These are phyloP conservation scores for Enteromius radiatus DNA, from an alignment of 2,797 vertebrate species.

Conservation along the genomic window DNA sequence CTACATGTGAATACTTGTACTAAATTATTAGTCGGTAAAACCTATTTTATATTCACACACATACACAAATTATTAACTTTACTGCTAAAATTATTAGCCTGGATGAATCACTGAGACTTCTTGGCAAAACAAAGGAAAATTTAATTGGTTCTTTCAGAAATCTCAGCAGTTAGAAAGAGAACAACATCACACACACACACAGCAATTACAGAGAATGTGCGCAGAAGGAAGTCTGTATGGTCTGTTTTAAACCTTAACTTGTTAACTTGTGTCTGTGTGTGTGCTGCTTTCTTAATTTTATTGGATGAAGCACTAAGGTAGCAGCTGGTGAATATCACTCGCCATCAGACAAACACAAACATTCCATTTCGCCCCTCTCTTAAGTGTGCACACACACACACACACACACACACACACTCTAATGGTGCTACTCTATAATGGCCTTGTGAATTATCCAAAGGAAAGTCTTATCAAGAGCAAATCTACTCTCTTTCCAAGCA, in stretches of 20 bases:
- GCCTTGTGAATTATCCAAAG: conserved; percentile 14
- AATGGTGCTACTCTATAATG: background rate
- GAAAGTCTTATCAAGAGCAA: conserved; percentile 8
- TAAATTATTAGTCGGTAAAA: background rate
- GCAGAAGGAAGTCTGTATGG: background rate
- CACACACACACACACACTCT: background rate
- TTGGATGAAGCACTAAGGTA: conserved; percentile 10
- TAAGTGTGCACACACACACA: background rate
- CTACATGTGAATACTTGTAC: background rate
- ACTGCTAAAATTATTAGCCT: conserved; percentile 40
- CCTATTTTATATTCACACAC: conserved; percentile 3
- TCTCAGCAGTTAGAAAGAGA: conserved; percentile 11
- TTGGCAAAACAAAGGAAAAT: conserved; percentile 6
- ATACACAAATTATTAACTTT: conserved; percentile 30
- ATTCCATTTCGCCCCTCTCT: background rate
- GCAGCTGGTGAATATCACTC: conserved; percentile 22
- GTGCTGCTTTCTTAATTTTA: background rate
- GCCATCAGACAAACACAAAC: conserved; percentile 23
- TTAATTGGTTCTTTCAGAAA: conserved; percentile 35
- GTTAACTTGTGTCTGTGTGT: background rate
- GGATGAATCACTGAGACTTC: background rate
- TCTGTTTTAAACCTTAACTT: conserved; percentile 10
- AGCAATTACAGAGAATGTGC: background rate
- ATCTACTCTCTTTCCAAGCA: conserved; percentile 24
- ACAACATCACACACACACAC: conserved; percentile 21